Evolutionary conservation across 2,888 invertebrate species (phyloP).

Genomic region (Metallyticus violacea): DNA sequence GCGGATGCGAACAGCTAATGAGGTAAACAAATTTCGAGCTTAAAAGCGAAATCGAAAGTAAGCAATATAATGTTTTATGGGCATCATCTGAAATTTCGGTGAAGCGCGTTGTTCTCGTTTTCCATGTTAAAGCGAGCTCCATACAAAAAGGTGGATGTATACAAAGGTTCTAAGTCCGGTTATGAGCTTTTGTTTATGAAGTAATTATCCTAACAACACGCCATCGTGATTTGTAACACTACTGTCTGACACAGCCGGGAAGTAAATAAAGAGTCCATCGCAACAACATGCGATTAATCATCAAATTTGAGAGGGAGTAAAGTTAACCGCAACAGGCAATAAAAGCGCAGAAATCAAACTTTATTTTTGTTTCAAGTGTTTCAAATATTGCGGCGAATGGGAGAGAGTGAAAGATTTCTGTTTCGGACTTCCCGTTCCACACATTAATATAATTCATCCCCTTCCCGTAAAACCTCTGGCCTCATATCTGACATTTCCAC

Average conservation of each 20-base stretch:
- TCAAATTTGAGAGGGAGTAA: not conserved
- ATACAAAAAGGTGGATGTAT: not conserved
- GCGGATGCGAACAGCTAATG: too few relatives aligned
- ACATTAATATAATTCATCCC: slow-evolving; percentile 9
- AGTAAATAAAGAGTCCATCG: not conserved
- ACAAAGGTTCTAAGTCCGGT: not conserved
- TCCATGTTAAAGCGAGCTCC: not conserved
- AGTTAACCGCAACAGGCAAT: not conserved
- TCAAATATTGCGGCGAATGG: not conserved
- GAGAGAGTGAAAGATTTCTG: not conserved
- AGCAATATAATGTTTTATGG: not conserved
- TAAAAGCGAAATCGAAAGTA: not conserved
- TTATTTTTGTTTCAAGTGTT: not conserved
- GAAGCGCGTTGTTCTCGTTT: not conserved
- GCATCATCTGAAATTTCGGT: not conserved
- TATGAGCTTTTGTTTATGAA: not conserved
- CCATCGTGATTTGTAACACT: not conserved
- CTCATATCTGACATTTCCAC: slow-evolving; percentile 11
- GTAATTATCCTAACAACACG: not conserved
- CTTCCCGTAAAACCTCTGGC: not conserved
- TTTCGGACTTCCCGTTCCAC: not conserved
- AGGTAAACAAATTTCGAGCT: too few relatives aligned
- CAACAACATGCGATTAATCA: not conserved
- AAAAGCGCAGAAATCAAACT: not conserved
- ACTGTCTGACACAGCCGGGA: not conserved